A percentile compares a stretch with the other conserved stretches of the same genome.
phyloP scores from a whole-genome alignment of 2,113 vertebrate species.

The Lates calcarifer region DNA sequence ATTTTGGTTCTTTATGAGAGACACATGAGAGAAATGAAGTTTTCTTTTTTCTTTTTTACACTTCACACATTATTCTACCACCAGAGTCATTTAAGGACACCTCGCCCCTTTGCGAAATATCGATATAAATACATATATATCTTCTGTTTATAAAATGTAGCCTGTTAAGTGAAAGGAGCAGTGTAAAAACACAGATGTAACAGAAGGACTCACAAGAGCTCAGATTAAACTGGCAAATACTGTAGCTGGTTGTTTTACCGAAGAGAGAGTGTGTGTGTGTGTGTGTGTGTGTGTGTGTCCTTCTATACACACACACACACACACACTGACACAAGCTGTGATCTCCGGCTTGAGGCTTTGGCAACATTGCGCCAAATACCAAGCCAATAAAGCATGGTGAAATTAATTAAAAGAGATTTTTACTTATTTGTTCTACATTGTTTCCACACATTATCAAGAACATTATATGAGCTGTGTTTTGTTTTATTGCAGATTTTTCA shows the following conservation, averaged over 20 bases:
- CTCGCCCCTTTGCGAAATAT: neutral
- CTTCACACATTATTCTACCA: constrained; percentile 15
- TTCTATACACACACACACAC: neutral
- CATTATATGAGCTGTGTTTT: constrained; percentile 4
- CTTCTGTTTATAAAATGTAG: neutral
- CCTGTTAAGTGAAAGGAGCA: neutral
- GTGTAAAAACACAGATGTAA: constrained; percentile 1
- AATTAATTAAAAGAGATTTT: constrained; percentile 25
- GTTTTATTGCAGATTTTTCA: constrained; percentile 8
- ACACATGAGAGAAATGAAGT: constrained; percentile 30
- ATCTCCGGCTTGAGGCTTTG: constrained; percentile 28
- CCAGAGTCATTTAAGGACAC: constrained; percentile 36
- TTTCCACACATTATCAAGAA: constrained; percentile 10
- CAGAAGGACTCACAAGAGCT: neutral
- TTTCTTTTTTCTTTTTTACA: constrained; percentile 1
- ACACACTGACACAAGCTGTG: neutral
- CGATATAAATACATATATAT: neutral
- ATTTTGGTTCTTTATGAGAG: constrained; percentile 49
- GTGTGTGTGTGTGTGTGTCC: neutral
- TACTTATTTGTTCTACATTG: constrained; percentile 11
- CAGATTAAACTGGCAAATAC: constrained; percentile 3
- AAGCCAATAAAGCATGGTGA: constrained; percentile 35
- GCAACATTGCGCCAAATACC: constrained; percentile 17
- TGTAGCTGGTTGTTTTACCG: neutral
- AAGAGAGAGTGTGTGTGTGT: neutral